phyloP scores from a whole-genome alignment of 2,113 vertebrate genomes.

The Notarius quadriscutis region DNA sequence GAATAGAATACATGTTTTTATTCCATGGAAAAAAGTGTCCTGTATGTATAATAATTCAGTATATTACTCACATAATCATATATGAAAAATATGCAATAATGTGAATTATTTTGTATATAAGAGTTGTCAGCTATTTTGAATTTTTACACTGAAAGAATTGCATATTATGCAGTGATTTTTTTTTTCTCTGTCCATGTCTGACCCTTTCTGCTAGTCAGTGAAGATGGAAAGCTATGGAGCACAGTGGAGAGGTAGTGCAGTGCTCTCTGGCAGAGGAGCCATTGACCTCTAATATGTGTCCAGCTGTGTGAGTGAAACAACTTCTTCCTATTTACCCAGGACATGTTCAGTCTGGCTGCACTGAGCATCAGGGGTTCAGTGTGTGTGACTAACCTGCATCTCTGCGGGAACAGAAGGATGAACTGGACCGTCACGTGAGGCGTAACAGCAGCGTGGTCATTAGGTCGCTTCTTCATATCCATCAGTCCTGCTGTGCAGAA shows the following conservation, averaged over 20 bases:
- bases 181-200: neutral
- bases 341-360: neutral
- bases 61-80: neutral
- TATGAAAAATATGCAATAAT: neutral
- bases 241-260: neutral
- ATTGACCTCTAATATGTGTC: neutral
- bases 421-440: neutral
- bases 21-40: too few species aligned
- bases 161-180: neutral
- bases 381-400: slow-evolving; percentile 17
- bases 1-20: too few species aligned
- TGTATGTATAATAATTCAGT: neutral
- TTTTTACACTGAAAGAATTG: neutral
- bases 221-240: neutral
- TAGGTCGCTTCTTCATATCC: slow-evolving; percentile 11
- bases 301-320: slow-evolving; percentile 21
- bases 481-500: neutral
- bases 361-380: neutral
- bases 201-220: neutral
- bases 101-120: neutral
- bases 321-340: neutral
- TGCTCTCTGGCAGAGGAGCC: slow-evolving; percentile 2
- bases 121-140: neutral
- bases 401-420: slow-evolving; percentile 28
- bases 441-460: slow-evolving; percentile 9